Percentiles rank a stretch among this genome's conserved stretches.
phyloP scores from a whole-genome alignment of 2,888 invertebrate species.

The Polydrusus cervinus region DNA sequence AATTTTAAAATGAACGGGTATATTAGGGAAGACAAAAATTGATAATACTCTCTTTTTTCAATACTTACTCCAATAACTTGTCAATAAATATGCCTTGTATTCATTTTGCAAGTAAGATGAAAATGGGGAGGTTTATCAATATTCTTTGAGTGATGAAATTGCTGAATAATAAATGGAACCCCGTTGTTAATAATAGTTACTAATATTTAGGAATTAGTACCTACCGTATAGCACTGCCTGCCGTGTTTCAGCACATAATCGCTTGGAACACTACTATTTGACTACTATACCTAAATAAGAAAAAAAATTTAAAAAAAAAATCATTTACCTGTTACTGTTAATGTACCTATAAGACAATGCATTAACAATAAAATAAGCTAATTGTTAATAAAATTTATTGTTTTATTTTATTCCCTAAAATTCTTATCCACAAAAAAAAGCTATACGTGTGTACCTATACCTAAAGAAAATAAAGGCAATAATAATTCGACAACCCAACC shows the following conservation, averaged over 20 bases:
- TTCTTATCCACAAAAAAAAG: too few species aligned
- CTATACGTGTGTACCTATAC: too few species aligned
- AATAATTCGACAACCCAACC: too few species aligned
- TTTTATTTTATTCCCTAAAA: constrained; percentile 13
- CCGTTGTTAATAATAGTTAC: constrained; percentile 48
- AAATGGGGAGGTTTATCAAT: constrained; percentile 14
- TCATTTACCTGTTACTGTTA: constrained; percentile 72
- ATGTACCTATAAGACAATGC: constrained; percentile 70
- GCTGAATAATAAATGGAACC: constrained; percentile 33
- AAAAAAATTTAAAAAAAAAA: constrained; percentile 66
- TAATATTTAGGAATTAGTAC: constrained; percentile 65
- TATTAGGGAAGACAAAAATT: neutral
- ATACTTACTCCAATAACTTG: constrained; percentile 21
- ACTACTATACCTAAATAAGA: constrained; percentile 66
- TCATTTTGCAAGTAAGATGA: constrained; percentile 21
- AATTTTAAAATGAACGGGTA: constrained; percentile 18
- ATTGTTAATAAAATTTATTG: constrained; percentile 65
- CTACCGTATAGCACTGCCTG: constrained; percentile 73
- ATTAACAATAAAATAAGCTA: constrained; percentile 73
- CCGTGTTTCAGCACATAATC: constrained; percentile 72
- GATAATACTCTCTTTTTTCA: constrained; percentile 9
- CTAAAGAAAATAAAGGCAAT: too few species aligned
- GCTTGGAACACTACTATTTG: constrained; percentile 71
- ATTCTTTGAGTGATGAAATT: constrained; percentile 26
- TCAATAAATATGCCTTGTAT: constrained; percentile 31